Base-by-base conservation (phyloP, 2,113 vertebrate species). In the Malurus melanocephalus region DNA sequence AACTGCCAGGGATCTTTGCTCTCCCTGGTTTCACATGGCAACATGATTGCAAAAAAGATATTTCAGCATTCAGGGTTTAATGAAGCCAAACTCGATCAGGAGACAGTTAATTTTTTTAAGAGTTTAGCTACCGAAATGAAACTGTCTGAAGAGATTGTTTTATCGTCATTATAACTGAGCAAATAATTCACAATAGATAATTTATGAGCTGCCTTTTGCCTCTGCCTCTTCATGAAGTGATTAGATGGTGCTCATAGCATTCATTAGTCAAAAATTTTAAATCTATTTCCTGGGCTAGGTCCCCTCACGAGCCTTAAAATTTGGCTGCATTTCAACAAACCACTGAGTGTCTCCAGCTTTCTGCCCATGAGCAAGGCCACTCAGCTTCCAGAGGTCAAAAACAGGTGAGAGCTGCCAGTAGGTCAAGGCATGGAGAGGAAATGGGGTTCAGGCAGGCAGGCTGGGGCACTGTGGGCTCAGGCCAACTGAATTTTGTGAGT, bases 21-120 rank as follows among this genome's bases (percentile, higher is more conserved):
- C 30, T 78, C 20, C 32, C 11, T 62, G 22, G 21, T 74, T 64
- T 89, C n/a, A 48, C 9, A 7, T 5, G 28, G 33, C 52, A 85
- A 52, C 5, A 3, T 0, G 0, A 40, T 62, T 26, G 7, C 0
- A 0, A 59, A 68, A 16, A 26, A 72, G 40, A 3, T 10, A 4
- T 79, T 67, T 75, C 66, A 85, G 35, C 69, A 64, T 21, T 6
- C 13, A 48, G 30, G 22, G 18, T 42, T 85, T 61, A 55, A 73
- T 53, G 64, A 35, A 3, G 21, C 27, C 0, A 5, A 16, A n/a
- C 27, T 74, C 42, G 10, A 80, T 76, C 27, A 33, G 71, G 40
- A 71, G 75, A 21, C 26, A 7, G 7, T 55, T 80, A 59, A 82
- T 53, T 33, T 74, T 73, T 81, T 82, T 11, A 82, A 83, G 65